Base-by-base conservation (phyloP, 1,140 invertebrate genomes). In the Neodiprion pinetum region DNA sequence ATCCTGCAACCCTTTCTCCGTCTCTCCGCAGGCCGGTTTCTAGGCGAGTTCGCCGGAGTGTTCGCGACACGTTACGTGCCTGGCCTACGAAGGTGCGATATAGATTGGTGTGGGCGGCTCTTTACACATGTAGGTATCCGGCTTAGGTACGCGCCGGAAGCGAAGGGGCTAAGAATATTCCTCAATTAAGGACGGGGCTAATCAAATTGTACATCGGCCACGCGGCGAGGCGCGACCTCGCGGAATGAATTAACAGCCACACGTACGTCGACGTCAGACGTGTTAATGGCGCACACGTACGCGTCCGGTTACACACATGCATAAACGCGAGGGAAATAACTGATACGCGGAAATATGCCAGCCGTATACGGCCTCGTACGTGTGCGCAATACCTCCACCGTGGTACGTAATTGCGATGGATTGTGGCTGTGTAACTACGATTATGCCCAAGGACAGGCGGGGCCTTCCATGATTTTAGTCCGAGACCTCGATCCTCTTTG, bases 101-200 rank as follows among this genome's bases (percentile, higher is more conserved):
- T 40, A 40, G 28, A 40, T 40, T 40, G 2, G 28, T 40, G 28
- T 40, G 28, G 28, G 28, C 28, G 28, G 28, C 28, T 21, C 17
- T 40, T 40, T 40, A 40, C 28, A 40, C 28, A 40, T 40, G 28
- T 61, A 17, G 53, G n/a, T 61, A 9, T 61, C 4, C 11, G 53
- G 53, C 17, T 61, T 12, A 14, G 53, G 11, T 17, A 61, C 53
- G 53, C 11, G n/a, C 11, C 53, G 28, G 28, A 40, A 10, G 50
- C 50, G 50, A 53, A 61, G 53, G 53, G 53, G 53, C 3, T 61
- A 61, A 61, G 53, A 61, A 61, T 61, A 61, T 61, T 61, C 53
- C 53, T 61, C 53, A 61, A 61, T 61, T 61, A 61, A 61, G 53
- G 11, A 61, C 11, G 11, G 11, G 11, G 53, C 53, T 61, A 61